Evolutionary conservation across 2,888 invertebrate genomes (phyloP).

Genomic region (Unio delphinus): DNA sequence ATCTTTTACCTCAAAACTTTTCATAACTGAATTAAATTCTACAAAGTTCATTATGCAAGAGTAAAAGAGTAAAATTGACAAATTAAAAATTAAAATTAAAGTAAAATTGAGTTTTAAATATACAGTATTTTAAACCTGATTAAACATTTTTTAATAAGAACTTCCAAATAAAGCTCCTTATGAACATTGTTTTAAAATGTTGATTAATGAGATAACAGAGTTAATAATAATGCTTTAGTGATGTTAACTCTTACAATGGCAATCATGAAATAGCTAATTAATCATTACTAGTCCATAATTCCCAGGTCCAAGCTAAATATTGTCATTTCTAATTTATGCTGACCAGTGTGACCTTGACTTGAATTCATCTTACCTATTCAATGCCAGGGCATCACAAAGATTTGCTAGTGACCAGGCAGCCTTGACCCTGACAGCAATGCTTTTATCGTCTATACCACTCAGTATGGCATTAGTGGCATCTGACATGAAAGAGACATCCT

Average conservation of each 20-base stretch:
- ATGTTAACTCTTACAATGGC: neutral
- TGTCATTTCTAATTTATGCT: neutral
- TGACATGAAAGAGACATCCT: slow-evolving; percentile 75
- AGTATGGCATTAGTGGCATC: slow-evolving; percentile 85
- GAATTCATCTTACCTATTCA: slow-evolving; percentile 77
- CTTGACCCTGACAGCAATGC: slow-evolving; percentile 82
- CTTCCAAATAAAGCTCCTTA: too few species aligned
- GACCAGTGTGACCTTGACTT: neutral
- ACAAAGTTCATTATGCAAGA: too few species aligned
- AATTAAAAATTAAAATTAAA: too few species aligned
- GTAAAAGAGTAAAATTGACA: too few species aligned
- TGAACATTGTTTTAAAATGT: too few species aligned
- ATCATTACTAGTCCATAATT: neutral
- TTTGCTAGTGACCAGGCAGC: slow-evolving; percentile 91
- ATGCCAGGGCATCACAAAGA: slow-evolving; percentile 84
- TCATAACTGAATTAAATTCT: too few species aligned
- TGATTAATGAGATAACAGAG: too few species aligned
- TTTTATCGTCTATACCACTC: slow-evolving; percentile 79
- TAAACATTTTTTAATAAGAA: too few species aligned
- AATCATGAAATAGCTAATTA: neutral
- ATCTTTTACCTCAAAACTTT: too few species aligned
- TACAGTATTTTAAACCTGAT: too few species aligned
- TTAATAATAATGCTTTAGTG: neutral
- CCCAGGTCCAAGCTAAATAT: neutral
- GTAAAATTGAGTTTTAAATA: too few species aligned